These are phyloP conservation scores for Coturnix japonica DNA, from an alignment of 2,113 vertebrate species.

Conservation along the genomic window DNA sequence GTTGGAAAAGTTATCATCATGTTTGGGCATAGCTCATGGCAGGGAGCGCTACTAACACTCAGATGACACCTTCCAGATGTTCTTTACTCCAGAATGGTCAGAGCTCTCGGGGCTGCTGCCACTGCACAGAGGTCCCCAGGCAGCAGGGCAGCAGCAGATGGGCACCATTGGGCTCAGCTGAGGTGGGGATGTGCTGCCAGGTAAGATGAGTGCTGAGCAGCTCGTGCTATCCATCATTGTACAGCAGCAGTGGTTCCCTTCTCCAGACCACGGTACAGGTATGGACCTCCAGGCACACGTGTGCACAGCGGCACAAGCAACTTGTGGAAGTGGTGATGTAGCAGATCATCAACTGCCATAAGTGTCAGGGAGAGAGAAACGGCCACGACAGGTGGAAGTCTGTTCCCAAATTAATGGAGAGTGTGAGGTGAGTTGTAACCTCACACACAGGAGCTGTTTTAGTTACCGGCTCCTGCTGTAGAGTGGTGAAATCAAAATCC, in stretches of 20 bases:
- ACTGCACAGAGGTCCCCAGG: fast-evolving
- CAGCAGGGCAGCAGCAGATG: neutral
- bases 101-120: neutral
- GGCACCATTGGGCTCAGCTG: slow-evolving; percentile 24
- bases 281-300: neutral
- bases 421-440: neutral
- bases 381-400: neutral
- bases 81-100: neutral
- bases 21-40: slow-evolving; percentile 46
- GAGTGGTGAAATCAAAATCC: neutral
- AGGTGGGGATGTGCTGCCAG: neutral
- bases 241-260: neutral
- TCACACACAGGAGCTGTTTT: neutral
- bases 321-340: slow-evolving; percentile 2
- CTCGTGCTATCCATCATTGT: neutral
- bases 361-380: neutral
- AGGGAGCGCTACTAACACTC: slow-evolving; percentile 42
- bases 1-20: slow-evolving; percentile 46
- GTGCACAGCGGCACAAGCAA: neutral
- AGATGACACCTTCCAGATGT: slow-evolving; percentile 67
- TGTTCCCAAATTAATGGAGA: slow-evolving; percentile 24
- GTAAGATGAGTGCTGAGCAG: neutral
- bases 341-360: slow-evolving; percentile 8
- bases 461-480: neutral
- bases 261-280: neutral